Base-by-base conservation (phyloP, 2,797 vertebrate genomes). In the Oreochromis mossambicus region DNA sequence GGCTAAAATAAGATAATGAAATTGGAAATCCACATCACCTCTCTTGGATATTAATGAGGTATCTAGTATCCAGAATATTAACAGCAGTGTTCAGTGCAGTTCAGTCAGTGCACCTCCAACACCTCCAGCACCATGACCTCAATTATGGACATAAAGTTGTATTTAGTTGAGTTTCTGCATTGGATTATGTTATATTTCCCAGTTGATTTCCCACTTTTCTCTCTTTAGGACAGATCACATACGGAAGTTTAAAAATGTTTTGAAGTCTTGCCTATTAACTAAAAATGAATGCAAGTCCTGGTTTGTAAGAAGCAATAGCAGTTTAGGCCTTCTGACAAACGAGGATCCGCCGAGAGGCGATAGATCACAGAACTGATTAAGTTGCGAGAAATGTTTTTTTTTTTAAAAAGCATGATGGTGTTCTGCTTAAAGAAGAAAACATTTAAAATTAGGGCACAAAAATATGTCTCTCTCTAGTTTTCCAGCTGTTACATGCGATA, bases 331-430 rank as follows among this genome's bases (percentile, higher is more conserved):
- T 14, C 11, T 36, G 51, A 48, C 32, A 29, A 46, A 34, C 24
- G 9, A 32, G 38, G 55, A 50, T 8, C 2, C 5, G 2, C 66
- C 11, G 41, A 73, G 9, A 73, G 61, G 61, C 5, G 19, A 66
- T 12, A 1, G 8, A 46, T 48, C 41, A 29, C 66, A 19, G 38
- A 50, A n/a, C 34, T 2, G 66, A 51, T 75, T 48, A 56, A 70
- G 21, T 36, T n/a, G 7, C 19, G 9, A 48, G 55, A 29, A 48
- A 7, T 36, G 4, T 15, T 58, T n/a, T n/a, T n/a, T n/a, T n/a
- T n/a, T n/a, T n/a, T n/a, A n/a, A n/a, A n/a, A 52, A 41, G 41
- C 1, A 0, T 4, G 50, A 56, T 26, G 76, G 7, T 1, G 1
- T 43, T 77, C 66, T 70, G 21, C 66, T 41, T 7, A 48, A 78